phyloP scores from a whole-genome alignment of 2,797 vertebrate species.

The Darevskia mixta region DNA sequence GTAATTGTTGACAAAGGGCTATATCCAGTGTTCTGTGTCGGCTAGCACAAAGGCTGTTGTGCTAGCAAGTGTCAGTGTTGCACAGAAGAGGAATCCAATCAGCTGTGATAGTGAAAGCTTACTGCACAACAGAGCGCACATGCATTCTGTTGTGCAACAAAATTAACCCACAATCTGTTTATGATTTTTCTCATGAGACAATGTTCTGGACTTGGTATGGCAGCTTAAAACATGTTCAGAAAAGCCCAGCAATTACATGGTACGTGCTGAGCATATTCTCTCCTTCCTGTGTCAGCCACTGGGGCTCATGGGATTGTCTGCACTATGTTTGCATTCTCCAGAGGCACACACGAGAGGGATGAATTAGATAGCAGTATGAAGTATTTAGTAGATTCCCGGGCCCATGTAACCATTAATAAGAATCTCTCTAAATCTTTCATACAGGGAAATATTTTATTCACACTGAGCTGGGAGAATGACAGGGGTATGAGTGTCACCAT shows the following conservation, averaged over 20 bases:
- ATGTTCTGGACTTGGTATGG: background rate
- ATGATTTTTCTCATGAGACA: too few relatives aligned
- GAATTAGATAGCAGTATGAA: background rate
- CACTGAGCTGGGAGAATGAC: background rate
- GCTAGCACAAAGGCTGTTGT: too few relatives aligned
- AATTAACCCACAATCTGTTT: too few relatives aligned
- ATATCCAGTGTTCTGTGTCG: too few relatives aligned
- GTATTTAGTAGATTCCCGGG: slow-evolving; percentile 38
- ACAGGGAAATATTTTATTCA: slow-evolving; percentile 46
- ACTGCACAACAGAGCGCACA: too few relatives aligned
- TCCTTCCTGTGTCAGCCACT: background rate
- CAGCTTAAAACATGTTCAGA: background rate
- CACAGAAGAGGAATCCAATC: too few relatives aligned
- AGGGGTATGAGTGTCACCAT: slow-evolving; percentile 20
- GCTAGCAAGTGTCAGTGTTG: too few relatives aligned
- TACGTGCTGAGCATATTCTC: too few relatives aligned
- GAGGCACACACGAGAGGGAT: slow-evolving; percentile 19
- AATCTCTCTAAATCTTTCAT: slow-evolving; percentile 29
- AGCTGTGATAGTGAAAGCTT: too few relatives aligned
- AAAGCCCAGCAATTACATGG: background rate
- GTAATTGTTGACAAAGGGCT: too few relatives aligned
- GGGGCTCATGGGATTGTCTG: background rate
- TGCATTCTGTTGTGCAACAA: too few relatives aligned
- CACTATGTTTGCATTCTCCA: background rate
- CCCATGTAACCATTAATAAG: slow-evolving; percentile 16